These are phyloP conservation scores for Sebastes hubbsi DNA, from an alignment of 2,797 vertebrate genomes.

Conservation along the genomic window DNA sequence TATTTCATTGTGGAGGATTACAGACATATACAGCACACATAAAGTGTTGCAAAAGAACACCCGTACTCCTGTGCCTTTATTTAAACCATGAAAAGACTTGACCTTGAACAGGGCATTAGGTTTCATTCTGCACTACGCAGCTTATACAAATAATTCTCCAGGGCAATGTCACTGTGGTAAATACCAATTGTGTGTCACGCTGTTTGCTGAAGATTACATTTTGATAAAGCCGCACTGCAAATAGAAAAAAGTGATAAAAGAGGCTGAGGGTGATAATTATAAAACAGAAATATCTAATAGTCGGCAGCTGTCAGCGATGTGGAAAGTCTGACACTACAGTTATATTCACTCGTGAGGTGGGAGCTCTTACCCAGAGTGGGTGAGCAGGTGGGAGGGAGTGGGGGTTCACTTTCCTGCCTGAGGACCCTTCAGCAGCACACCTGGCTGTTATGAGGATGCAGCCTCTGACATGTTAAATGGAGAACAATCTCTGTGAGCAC, in stretches of 20 bases:
- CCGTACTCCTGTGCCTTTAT: neutral
- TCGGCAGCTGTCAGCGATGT: neutral
- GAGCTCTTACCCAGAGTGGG: slow-evolving; percentile 20
- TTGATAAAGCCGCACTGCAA: neutral
- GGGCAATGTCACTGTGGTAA: neutral
- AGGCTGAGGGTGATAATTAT: neutral
- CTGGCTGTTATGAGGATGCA: slow-evolving; percentile 9
- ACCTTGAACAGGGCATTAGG: neutral
- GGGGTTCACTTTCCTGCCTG: slow-evolving; percentile 5
- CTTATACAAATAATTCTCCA: neutral
- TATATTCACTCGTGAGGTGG: slow-evolving; percentile 2
- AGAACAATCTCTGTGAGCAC: slow-evolving; percentile 38
- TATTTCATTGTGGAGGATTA: neutral
- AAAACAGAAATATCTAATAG: neutral
- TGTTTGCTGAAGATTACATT: slow-evolving; percentile 4
- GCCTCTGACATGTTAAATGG: slow-evolving; percentile 43
- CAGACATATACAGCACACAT: neutral
- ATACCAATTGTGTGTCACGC: neutral
- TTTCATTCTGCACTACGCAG: neutral
- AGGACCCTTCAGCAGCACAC: slow-evolving; percentile 48
- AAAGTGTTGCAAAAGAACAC: neutral
- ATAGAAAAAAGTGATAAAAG: neutral
- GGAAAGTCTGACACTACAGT: neutral
- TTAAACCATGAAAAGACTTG: neutral
- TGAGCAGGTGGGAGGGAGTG: neutral